These are phyloP conservation scores for Centropus bengalensis DNA, from an alignment of 2,113 vertebrate genomes.

Conservation along the genomic window DNA sequence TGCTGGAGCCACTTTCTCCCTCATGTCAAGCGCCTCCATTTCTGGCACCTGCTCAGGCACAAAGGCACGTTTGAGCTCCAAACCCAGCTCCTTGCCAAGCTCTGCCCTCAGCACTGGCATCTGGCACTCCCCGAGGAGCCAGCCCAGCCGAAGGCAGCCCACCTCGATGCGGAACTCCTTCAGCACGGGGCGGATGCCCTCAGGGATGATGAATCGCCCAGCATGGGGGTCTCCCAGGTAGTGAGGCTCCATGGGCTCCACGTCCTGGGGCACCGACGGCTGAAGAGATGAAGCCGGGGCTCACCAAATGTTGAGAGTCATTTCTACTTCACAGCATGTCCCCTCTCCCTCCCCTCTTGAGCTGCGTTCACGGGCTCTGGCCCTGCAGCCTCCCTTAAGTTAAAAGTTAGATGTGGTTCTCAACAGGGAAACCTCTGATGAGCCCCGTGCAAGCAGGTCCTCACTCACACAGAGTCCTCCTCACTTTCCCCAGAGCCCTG, in stretches of 20 bases:
- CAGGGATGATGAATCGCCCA: constrained; percentile 82
- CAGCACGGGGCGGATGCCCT: constrained; percentile 84
- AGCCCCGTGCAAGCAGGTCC: neutral
- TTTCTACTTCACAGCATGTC: neutral
- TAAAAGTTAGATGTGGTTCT: neutral
- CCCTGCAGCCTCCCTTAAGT: neutral
- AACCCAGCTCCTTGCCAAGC: neutral
- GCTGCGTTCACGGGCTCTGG: neutral
- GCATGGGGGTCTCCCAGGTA: constrained; percentile 68
- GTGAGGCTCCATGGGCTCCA: constrained; percentile 83
- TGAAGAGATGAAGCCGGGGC: constrained; percentile 23
- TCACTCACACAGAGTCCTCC: neutral
- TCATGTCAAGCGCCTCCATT: neutral
- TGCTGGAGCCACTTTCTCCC: neutral
- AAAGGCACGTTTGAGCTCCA: neutral
- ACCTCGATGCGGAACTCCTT: constrained; percentile 93
- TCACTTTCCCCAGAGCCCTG: neutral
- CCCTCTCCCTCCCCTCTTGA: neutral
- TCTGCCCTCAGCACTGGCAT: neutral
- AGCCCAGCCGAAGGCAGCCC: neutral
- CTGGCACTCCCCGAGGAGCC: neutral
- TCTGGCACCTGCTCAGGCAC: neutral
- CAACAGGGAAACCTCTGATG: neutral
- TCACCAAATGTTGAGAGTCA: neutral
- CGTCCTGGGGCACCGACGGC: constrained; percentile 83